Evolutionary conservation across 1,140 invertebrate species (phyloP).

Genomic region (Bombus difficillimus): DNA sequence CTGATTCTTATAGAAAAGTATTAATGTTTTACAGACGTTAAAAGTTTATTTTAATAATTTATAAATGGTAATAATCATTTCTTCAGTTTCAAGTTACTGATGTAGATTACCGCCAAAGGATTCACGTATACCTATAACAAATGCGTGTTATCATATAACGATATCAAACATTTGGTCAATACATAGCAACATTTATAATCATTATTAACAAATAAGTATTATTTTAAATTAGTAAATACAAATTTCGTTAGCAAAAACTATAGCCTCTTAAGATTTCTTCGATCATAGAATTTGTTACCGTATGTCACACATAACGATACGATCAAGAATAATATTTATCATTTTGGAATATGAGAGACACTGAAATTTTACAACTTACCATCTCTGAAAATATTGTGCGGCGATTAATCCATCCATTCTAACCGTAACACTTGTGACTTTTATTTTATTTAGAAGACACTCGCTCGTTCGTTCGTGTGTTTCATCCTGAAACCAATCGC

Average conservation of each 20-base stretch:
- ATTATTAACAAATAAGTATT: background rate
- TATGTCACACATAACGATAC: background rate
- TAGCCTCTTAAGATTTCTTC: background rate
- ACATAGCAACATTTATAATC: background rate
- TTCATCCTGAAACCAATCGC: background rate
- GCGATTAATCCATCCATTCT: too few species aligned
- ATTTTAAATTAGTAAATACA: background rate
- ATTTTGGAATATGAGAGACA: background rate
- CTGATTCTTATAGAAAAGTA: background rate
- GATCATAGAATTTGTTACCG: background rate
- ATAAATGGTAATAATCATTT: too few species aligned
- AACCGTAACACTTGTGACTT: too few species aligned
- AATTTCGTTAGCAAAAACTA: background rate
- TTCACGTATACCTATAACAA: background rate
- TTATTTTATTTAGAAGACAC: background rate
- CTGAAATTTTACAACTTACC: background rate
- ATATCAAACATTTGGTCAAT: background rate
- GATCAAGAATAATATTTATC: background rate
- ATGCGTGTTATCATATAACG: background rate
- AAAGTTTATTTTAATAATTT: too few species aligned
- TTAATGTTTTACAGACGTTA: background rate
- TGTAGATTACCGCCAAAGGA: background rate
- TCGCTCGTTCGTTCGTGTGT: background rate
- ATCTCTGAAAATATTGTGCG: too few species aligned
- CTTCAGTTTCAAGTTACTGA: too few species aligned